phyloP scores from a whole-genome alignment of 1,140 invertebrate species.

The Galendromus occidentalis region DNA sequence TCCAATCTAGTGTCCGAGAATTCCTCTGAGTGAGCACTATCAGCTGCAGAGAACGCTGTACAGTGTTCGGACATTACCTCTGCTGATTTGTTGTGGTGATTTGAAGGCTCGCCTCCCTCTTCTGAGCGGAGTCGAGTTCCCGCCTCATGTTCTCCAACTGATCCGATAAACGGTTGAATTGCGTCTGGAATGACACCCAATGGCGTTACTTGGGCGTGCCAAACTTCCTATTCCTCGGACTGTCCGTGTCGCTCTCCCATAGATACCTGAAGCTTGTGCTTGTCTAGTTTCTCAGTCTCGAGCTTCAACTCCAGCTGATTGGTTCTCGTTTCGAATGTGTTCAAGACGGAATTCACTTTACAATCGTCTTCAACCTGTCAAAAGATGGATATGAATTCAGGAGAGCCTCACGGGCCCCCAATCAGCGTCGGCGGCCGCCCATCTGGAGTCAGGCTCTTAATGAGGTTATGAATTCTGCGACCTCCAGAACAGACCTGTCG shows the following conservation, averaged over 20 bases:
- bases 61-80: too few relatives aligned
- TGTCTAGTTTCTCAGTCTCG: conserved; percentile 2
- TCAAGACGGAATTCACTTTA: not conserved
- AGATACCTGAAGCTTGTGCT: not conserved
- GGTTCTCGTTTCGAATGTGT: not conserved
- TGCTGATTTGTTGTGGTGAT: conserved; percentile 7
- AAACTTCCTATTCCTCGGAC: not conserved
- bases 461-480: too few relatives aligned
- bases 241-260: not conserved
- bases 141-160: not conserved
- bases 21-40: too few relatives aligned
- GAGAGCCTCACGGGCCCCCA: too few relatives aligned
- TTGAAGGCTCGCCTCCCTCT: conserved; percentile 2
- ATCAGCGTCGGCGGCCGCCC: too few relatives aligned
- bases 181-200: not conserved
- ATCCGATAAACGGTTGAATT: not conserved
- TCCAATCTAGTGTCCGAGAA: too few relatives aligned
- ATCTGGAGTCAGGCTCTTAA: too few relatives aligned
- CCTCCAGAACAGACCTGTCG: not conserved
- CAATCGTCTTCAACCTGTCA: not conserved
- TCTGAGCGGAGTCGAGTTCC: not conserved
- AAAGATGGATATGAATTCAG: too few relatives aligned
- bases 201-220: not conserved
- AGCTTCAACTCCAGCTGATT: conserved; percentile 2
- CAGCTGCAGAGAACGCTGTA: too few relatives aligned